These are phyloP conservation scores for Kradibia gibbosae DNA, from an alignment of 1,140 invertebrate genomes.

Conservation along the genomic window DNA sequence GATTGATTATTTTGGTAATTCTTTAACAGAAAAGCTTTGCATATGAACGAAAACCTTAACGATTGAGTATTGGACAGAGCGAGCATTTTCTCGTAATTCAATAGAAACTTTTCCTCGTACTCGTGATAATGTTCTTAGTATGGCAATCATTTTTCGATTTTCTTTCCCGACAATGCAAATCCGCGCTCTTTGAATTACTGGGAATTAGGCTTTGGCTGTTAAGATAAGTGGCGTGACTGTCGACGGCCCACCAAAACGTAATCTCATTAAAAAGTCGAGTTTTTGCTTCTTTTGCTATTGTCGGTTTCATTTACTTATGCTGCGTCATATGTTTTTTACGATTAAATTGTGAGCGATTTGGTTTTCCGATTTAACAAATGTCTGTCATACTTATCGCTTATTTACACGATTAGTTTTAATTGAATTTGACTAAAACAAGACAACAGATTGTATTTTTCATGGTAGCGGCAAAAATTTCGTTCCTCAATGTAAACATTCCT, in stretches of 20 bases:
- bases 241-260: not conserved
- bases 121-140: too few species aligned
- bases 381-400: not conserved
- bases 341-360: not conserved
- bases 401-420: slow-evolving; percentile 6
- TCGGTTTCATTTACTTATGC: not conserved
- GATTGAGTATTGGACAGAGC: too few species aligned
- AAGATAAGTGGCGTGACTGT: not conserved
- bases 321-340: not conserved
- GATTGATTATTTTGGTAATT: too few species aligned
- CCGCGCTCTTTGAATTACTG: too few species aligned
- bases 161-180: too few species aligned
- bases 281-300: not conserved
- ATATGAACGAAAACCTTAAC: too few species aligned
- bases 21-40: too few species aligned
- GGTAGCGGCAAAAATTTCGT: not conserved
- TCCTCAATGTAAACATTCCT: not conserved
- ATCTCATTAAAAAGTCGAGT: not conserved
- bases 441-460: not conserved
- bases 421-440: slow-evolving; percentile 5
- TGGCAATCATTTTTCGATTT: too few species aligned
- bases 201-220: not conserved
- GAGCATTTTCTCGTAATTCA: too few species aligned
- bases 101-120: too few species aligned
- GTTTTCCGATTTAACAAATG: not conserved